phyloP scores from a whole-genome alignment of 35 echinoderm and acorn worm genomes.

The Ophioderma brevispina region DNA sequence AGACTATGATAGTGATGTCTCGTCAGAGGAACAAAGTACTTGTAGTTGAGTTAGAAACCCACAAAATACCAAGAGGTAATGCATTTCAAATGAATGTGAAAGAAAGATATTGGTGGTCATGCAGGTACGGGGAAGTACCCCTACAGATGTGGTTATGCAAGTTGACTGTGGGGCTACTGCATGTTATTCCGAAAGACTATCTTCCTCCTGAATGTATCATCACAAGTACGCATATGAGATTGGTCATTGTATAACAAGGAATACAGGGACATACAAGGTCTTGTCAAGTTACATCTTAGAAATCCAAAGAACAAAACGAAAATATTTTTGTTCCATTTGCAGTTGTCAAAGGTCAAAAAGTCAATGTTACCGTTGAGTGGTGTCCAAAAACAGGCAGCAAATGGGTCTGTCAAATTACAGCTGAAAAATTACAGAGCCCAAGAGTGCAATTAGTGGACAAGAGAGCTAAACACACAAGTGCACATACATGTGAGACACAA shows the following conservation, averaged over 20 bases:
- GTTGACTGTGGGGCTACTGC: neutral
- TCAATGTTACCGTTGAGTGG: slow-evolving; percentile 29
- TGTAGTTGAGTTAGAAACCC: neutral
- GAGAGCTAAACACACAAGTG: neutral
- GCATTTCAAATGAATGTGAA: neutral
- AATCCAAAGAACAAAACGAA: neutral
- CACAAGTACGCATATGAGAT: neutral
- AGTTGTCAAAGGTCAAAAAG: slow-evolving; percentile 19
- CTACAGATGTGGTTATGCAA: neutral
- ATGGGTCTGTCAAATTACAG: slow-evolving; percentile 2
- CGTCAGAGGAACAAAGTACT: neutral
- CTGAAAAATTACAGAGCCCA: too few relatives aligned
- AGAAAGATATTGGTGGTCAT: neutral
- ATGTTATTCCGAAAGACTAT: neutral
- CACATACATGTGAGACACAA: neutral
- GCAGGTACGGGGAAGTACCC: neutral
- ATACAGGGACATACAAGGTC: neutral
- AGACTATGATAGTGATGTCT: too few relatives aligned
- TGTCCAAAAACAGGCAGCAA: slow-evolving; percentile 44
- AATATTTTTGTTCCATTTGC: slow-evolving; percentile 47
- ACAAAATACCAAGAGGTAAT: neutral
- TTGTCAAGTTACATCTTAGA: neutral
- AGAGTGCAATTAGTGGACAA: neutral
- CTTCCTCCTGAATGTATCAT: neutral
- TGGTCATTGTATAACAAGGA: neutral